A percentile compares a stretch with the other conserved stretches of the same genome.
Evolutionary conservation across 2,113 vertebrate genomes (phyloP).

Genomic region (Gopherus evgoodei): DNA sequence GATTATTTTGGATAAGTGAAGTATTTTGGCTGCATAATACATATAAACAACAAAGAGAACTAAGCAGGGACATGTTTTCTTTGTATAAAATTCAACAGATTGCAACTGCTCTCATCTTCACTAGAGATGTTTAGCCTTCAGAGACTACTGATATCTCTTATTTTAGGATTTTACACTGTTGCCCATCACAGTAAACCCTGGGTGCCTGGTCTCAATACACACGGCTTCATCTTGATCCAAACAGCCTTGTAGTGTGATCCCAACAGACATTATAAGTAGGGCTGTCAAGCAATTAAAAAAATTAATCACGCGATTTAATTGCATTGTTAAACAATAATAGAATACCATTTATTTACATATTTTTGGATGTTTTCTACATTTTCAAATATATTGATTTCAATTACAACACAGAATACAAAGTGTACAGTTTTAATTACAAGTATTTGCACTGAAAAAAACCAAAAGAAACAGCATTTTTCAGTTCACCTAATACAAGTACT

Average conservation of each 20-base stretch:
- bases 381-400: no score
- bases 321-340: no score
- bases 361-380: no score
- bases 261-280: conserved; percentile 45
- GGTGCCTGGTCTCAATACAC: background rate
- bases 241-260: background rate
- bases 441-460: no score
- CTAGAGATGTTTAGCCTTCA: background rate
- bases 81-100: background rate
- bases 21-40: conserved; percentile 36
- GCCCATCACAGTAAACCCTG: background rate
- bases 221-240: conserved; percentile 44
- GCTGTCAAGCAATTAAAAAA: no score
- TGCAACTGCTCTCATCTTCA: conserved; percentile 1
- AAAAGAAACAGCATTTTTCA: no score
- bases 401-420: no score
- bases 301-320: no score
- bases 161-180: background rate
- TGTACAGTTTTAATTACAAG: no score
- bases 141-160: background rate
- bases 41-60: conserved; percentile 10
- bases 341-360: no score
- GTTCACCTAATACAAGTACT: no score
- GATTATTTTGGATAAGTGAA: background rate
- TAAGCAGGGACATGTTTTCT: background rate